Conservation (phyloP, 2,797 vertebrate species). For the Euthynnus affinis region DNA sequence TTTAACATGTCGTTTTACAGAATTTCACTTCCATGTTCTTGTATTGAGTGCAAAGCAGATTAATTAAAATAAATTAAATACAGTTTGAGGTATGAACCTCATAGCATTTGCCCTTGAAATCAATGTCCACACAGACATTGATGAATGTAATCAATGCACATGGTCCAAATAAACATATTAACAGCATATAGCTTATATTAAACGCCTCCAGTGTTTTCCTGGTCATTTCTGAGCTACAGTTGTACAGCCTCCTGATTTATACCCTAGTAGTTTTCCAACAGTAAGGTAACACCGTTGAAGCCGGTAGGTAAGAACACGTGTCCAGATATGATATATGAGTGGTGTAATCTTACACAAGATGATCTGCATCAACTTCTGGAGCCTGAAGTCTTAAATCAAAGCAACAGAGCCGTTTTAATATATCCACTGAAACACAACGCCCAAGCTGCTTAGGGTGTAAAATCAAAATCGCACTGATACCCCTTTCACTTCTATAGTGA, state of each 20-base stretch:
- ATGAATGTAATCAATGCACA: neutral
- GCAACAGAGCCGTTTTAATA: constrained; percentile 25
- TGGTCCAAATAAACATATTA: neutral
- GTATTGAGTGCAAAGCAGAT: too few species aligned
- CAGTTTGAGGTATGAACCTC: neutral
- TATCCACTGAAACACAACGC: constrained; percentile 23
- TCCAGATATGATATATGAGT: neutral
- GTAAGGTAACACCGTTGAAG: neutral
- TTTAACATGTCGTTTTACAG: too few species aligned
- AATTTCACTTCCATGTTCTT: too few species aligned
- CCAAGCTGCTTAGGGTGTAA: neutral
- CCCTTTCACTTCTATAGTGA: neutral
- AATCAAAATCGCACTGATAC: neutral
- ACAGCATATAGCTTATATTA: neutral
- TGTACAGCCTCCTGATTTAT: neutral
- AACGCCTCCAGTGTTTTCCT: neutral
- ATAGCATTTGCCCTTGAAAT: neutral
- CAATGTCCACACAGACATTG: neutral
- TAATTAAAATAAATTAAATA: too few species aligned
- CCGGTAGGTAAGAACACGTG: neutral
- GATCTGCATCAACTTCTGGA: constrained; percentile 6
- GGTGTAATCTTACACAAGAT: constrained; percentile 10
- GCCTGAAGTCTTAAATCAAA: constrained; percentile 30
- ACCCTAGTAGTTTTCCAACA: neutral
- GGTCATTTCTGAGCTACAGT: neutral